Percentiles rank a stretch among this genome's conserved stretches.
Evolutionary conservation across 1,140 invertebrate genomes (phyloP).

Genomic region (Trichoplusia ni): DNA sequence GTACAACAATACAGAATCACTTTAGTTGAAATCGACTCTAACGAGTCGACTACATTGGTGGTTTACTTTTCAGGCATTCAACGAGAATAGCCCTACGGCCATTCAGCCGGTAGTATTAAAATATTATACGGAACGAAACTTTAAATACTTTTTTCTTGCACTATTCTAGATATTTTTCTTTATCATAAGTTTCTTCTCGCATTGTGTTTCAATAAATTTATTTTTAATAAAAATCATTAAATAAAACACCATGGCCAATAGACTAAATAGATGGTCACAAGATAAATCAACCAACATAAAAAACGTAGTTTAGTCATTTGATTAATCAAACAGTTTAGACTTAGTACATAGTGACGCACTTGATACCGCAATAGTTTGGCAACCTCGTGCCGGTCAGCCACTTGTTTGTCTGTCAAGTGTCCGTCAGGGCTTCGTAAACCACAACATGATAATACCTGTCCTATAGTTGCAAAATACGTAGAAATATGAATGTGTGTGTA

Average conservation of each 20-base stretch:
- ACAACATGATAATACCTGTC: slow-evolving; percentile 74
- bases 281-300: slow-evolving; percentile 44
- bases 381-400: slow-evolving; percentile 63
- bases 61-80: slow-evolving; percentile 85
- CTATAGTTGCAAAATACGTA: slow-evolving; percentile 80
- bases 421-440: slow-evolving; percentile 70
- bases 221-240: slow-evolving; percentile 42
- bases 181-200: slow-evolving; percentile 72
- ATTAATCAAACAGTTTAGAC: slow-evolving; percentile 45
- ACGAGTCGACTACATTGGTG: slow-evolving; percentile 79
- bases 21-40: slow-evolving; percentile 74
- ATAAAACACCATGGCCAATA: slow-evolving; percentile 37
- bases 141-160: slow-evolving; percentile 77
- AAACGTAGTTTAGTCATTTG: slow-evolving; percentile 45
- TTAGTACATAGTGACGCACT: slow-evolving; percentile 64
- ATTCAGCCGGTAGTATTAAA: slow-evolving; percentile 85
- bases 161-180: slow-evolving; percentile 75
- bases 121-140: slow-evolving; percentile 79
- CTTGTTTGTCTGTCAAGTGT: slow-evolving; percentile 64
- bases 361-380: slow-evolving; percentile 60
- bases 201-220: slow-evolving; percentile 72
- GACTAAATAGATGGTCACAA: slow-evolving; percentile 47
- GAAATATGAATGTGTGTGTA: slow-evolving; percentile 58
- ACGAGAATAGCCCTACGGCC: slow-evolving; percentile 86
- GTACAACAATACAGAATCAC: slow-evolving; percentile 78